A percentile compares a stretch with the other conserved stretches of the same genome.
Evolutionary conservation across 2,888 invertebrate species (phyloP).

Genomic region (Hyposoter dolosus): DNA sequence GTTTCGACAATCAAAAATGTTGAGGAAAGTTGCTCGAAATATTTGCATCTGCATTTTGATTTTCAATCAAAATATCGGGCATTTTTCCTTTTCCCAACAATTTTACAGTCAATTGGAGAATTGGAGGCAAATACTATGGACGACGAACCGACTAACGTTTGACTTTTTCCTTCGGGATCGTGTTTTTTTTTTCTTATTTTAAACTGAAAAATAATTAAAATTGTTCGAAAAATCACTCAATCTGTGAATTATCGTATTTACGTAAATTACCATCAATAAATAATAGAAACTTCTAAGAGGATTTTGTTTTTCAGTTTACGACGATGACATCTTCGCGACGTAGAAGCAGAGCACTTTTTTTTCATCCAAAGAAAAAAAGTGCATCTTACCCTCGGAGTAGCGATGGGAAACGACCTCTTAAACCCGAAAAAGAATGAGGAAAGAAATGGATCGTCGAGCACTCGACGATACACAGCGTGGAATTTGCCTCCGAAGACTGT

Average conservation of each 20-base stretch:
- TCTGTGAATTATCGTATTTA: not conserved
- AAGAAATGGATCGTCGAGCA: constrained; percentile 10
- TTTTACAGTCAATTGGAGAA: not conserved
- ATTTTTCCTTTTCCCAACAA: not conserved
- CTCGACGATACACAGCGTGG: not conserved
- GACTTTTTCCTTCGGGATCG: not conserved
- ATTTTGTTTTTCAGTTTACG: not conserved
- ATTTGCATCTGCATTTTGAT: not conserved
- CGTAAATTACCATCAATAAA: not conserved
- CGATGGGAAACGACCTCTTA: not conserved
- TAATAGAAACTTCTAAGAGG: not conserved
- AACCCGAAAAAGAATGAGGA: not conserved
- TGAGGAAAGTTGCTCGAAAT: not conserved
- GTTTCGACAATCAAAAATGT: not conserved
- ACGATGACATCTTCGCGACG: not conserved
- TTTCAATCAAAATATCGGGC: not conserved
- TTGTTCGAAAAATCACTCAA: not conserved
- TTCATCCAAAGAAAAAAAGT: not conserved
- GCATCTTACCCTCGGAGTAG: not conserved
- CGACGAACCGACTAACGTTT: not conserved
- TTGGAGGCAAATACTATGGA: not conserved
- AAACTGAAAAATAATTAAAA: not conserved
- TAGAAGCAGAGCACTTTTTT: not conserved
- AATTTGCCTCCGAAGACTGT: constrained; percentile 20
- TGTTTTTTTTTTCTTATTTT: not conserved